phyloP scores from a whole-genome alignment of 1,140 invertebrate species.

The Melitaea cinxia region DNA sequence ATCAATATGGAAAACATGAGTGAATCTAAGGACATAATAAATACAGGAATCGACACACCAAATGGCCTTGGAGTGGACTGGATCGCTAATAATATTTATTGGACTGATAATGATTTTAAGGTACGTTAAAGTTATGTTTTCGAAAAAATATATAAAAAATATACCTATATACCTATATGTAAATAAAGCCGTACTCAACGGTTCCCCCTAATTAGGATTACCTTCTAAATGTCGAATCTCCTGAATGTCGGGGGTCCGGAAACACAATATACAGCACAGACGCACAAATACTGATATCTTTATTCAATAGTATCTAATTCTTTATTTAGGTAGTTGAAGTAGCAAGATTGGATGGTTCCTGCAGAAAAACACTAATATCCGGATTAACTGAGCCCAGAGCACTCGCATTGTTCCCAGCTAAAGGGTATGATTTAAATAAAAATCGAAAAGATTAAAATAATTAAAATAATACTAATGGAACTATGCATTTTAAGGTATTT shows the following conservation, averaged over 20 bases:
- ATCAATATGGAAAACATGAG: slow-evolving; percentile 86
- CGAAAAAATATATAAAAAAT: background rate
- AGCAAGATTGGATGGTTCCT: slow-evolving; percentile 89
- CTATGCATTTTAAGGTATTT: slow-evolving; percentile 83
- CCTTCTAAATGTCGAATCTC: too few relatives aligned
- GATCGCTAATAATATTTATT: slow-evolving; percentile 94
- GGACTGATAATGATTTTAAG: slow-evolving; percentile 92
- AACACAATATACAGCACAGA: too few relatives aligned
- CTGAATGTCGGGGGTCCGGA: too few relatives aligned
- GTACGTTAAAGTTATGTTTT: slow-evolving; percentile 50
- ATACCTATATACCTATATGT: background rate
- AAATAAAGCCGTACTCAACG: too few relatives aligned
- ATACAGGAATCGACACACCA: slow-evolving; percentile 84
- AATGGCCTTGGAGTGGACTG: slow-evolving; percentile 94
- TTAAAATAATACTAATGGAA: background rate
- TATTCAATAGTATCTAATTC: background rate
- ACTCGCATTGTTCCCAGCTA: slow-evolving; percentile 88
- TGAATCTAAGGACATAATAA: slow-evolving; percentile 83
- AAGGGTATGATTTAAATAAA: slow-evolving; percentile 82
- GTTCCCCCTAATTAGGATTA: too few relatives aligned
- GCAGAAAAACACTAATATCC: slow-evolving; percentile 87
- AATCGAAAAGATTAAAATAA: slow-evolving; percentile 1
- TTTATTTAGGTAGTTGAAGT: slow-evolving; percentile 87
- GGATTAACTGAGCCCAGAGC: slow-evolving; percentile 89
- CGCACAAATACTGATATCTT: too few relatives aligned